phyloP scores from a whole-genome alignment of 2,888 invertebrate genomes.

The Colletes collaris region DNA sequence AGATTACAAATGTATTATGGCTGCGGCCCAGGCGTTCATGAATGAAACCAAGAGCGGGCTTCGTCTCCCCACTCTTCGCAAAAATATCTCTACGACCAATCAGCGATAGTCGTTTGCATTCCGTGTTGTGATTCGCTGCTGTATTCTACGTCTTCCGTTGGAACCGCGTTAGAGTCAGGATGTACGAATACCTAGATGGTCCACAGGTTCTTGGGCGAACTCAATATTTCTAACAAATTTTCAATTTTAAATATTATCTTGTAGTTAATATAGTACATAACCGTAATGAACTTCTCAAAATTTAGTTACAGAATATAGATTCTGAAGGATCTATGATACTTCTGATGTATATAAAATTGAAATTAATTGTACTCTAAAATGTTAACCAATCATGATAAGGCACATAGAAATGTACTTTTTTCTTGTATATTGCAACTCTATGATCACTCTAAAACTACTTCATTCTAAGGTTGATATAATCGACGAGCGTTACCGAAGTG shows the following conservation, averaged over 20 bases:
- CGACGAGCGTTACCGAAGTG: constrained; percentile 8
- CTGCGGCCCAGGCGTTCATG: constrained; percentile 78
- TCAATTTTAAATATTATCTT: not conserved
- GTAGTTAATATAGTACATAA: too few species aligned
- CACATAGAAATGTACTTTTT: not conserved
- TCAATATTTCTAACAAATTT: not conserved
- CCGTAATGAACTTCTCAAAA: too few species aligned
- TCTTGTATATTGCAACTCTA: not conserved
- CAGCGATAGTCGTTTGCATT: not conserved
- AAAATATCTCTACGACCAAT: constrained; percentile 31
- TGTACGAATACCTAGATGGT: constrained; percentile 16
- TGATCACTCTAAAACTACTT: constrained; percentile 4
- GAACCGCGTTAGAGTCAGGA: not conserved
- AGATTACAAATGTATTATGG: constrained; percentile 79
- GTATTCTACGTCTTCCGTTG: constrained; percentile 7
- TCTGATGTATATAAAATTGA: too few species aligned
- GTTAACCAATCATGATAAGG: not conserved
- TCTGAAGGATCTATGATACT: too few species aligned
- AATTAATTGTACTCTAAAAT: not conserved
- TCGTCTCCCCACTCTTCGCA: constrained; percentile 34
- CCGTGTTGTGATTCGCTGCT: constrained; percentile 16
- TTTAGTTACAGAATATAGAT: too few species aligned
- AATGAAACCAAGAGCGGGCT: constrained; percentile 80
- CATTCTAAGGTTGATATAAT: constrained; percentile 23
- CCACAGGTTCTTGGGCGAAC: not conserved